Percentiles rank a stretch among this genome's conserved stretches.
phyloP scores from a whole-genome alignment of 2,113 vertebrate genomes.

The Mirza zaza region DNA sequence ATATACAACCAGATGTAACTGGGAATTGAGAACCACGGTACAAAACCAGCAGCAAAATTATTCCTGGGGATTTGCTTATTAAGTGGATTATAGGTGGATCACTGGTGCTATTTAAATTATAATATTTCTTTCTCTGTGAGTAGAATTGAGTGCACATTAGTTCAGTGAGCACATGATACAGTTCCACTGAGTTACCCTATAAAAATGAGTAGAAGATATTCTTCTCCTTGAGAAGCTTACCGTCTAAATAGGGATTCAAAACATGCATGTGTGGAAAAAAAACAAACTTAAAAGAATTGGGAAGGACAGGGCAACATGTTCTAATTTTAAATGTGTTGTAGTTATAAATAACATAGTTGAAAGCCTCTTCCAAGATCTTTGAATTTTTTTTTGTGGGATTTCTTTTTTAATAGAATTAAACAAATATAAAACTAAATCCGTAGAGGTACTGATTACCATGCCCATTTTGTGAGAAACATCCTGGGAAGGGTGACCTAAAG shows the following conservation, averaged over 20 bases:
- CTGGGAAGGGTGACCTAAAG: not conserved
- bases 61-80: slow-evolving; percentile 6
- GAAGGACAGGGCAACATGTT: not conserved
- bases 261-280: not conserved
- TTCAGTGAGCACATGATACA: not conserved
- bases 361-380: slow-evolving; percentile 35
- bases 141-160: slow-evolving; percentile 21
- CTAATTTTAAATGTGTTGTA: slow-evolving; percentile 31
- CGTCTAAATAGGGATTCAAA: slow-evolving; percentile 43
- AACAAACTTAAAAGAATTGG: not conserved
- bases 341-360: slow-evolving; percentile 29
- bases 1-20: not conserved
- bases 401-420: slow-evolving; percentile 35
- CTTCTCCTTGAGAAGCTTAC: slow-evolving; percentile 36
- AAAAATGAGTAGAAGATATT: not conserved
- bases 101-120: not conserved
- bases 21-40: not conserved
- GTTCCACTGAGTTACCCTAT: not conserved
- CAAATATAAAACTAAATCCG: slow-evolving; percentile 3
- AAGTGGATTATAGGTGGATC: not conserved
- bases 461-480: not conserved
- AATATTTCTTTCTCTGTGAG: slow-evolving; percentile 21
- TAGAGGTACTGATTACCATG: not conserved
- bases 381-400: not conserved
- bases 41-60: slow-evolving; percentile 6